Evolutionary conservation across 2,888 invertebrate species (phyloP), one percentile per base, ranked within the genome.

Genomic region (Drosophila sordidula): DNA sequence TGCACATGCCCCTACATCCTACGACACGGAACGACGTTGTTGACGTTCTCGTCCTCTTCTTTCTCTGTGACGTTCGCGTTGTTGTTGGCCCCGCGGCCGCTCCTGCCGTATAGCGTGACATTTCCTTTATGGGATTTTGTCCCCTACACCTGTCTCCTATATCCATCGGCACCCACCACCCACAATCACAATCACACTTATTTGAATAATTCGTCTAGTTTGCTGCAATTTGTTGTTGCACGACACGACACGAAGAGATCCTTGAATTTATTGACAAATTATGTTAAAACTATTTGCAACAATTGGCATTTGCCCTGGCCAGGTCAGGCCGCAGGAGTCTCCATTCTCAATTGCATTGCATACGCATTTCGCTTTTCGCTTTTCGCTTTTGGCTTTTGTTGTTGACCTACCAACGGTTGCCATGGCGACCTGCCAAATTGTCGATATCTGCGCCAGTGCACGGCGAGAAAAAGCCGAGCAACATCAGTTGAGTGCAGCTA

Each of bases 91-190:
- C 65, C 61, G 55, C 62, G 79, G 75, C 59, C 62, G 68, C 66
- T 73, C 62, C 59, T 76, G 63, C 46, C 67, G 64, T 75, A 84
- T 84, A 87, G 84, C 87, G 81, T 89, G 87, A 84, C 89, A 89
- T 89, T 89, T 84, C 80, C 80, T 66, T 77, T 80, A 84, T 89
- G 59, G 78, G 85, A 89, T 84, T 89, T 87, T 80, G 65, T 82
- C 68, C 66, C 74, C 65, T 52, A 32, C 32, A 59, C 47, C 46
- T 69, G 52, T 16, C 32, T 34, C 34, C 45, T 16, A 9, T 25
- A 6, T 22, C 18, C 49, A 16, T 29, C 45, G 1, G 39, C 14
- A 16, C 39, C 42, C 18, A 18, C 1, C 18, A 18, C 18, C 14
- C 29, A 11, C n/a, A n/a, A n/a, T 9, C 14, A 4, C 8, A 6